phyloP scores from a whole-genome alignment of 1,140 invertebrate genomes.

The Zaprionus camerounensis region DNA sequence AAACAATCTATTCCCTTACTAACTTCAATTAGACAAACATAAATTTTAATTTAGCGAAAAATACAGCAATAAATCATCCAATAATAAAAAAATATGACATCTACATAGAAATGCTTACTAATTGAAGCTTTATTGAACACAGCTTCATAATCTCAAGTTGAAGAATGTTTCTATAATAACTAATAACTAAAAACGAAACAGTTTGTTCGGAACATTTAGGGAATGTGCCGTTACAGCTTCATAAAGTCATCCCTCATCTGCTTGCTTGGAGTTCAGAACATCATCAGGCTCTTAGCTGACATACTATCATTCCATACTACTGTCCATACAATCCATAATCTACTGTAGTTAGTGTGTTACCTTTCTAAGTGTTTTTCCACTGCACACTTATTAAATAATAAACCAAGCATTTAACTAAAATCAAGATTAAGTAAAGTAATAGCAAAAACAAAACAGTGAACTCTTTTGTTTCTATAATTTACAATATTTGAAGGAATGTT shows the following conservation, averaged over 20 bases:
- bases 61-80: not conserved
- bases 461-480: conserved; percentile 1
- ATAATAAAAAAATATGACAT: conserved; percentile 15
- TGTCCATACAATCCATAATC: not conserved
- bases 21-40: conserved; percentile 27
- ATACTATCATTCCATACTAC: not conserved
- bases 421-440: not conserved
- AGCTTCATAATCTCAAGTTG: not conserved
- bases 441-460: conserved; percentile 7
- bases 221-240: not conserved
- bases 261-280: not conserved
- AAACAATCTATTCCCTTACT: not conserved
- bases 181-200: not conserved
- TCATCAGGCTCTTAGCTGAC: not conserved
- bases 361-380: conserved; percentile 21
- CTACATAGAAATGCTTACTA: not conserved
- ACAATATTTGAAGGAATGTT: conserved; percentile 19
- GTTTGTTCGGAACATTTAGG: not conserved
- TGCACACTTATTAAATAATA: conserved; percentile 19
- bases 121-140: conserved; percentile 16
- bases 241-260: not conserved
- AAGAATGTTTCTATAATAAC: not conserved
- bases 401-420: conserved; percentile 6
- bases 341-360: conserved; percentile 8
- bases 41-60: conserved; percentile 29